Base-by-base conservation (phyloP, 2,888 invertebrate species). In the Ectemnius cavifrons region DNA sequence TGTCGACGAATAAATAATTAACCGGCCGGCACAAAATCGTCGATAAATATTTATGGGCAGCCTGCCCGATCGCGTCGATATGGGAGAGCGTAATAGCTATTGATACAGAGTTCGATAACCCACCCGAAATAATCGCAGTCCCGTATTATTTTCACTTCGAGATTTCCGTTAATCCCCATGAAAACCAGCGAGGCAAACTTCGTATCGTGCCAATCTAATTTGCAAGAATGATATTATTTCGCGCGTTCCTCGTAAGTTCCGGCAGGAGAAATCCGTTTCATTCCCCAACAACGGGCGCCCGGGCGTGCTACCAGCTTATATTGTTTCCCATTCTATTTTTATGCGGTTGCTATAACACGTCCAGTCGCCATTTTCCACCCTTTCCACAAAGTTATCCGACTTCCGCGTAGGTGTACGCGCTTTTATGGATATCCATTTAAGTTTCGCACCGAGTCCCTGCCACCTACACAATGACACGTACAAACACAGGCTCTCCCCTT, bases 21-120 rank as follows among this genome's bases (percentile, higher is more conserved):
- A 74, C 60, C 66, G 73, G 70, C 45, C 49, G 60, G 75, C 65
- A 68, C 71, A 78, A 83, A 85, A 84, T 82, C 77, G 77, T 72
- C 81, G 82, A 85, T 81, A 86, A 85, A 86, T 83, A 86, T 84
- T 85, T 83, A 85, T 85, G 77, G 81, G 70, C 52, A 52, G 52
- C 57, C 37, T 37, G 62, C 58, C 46, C 61, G 63, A 65, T 77
- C 71, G 37, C 74, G 67, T 82, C 78, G 81, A 81, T 82, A 83
- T 82, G 82, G 81, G 37, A 11, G 79, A 80, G 76, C 73, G 65
- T 83, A 81, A 85, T 80, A 67, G 80, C 79, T 73, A 82, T 84
- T 80, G 79, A 81, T 79, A 79, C 77, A 79, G 71, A 74, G 63
- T 16, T 63, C 73, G 77, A 73, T 67, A 23, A 79, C 68, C 78